Base-by-base conservation (phyloP, 2,113 vertebrate genomes). In the Damaliscus lunatus region DNA sequence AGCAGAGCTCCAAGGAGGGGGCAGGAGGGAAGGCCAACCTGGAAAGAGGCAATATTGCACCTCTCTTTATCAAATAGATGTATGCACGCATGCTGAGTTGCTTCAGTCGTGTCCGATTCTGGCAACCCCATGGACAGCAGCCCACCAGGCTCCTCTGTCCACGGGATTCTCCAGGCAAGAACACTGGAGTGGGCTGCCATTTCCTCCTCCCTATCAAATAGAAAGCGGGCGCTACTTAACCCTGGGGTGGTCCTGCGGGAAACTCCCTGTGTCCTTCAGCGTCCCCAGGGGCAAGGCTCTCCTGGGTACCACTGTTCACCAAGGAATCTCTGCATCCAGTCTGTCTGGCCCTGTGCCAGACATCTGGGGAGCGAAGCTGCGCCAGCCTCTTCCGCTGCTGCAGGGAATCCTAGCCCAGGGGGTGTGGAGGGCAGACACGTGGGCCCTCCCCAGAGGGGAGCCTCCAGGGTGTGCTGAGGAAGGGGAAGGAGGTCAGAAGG, bases 141-240 rank as follows among this genome's bases (percentile, higher is more conserved):
- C 17, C n/a, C 64, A 36, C 9, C 17, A 71, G 17, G 64, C n/a
- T 71, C 64, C n/a, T 36, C 64, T 36, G 64, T 71, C 64, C 64
- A 36, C 1, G 17, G 64, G 64, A 21, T 11, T 71, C 9, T 71
- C 64, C n/a, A 71, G 9, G 64, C 64, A 36, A 36, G 64, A 71
- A 21, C 21, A 36, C 17, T 36, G 64, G 9, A 11, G n/a, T 21
- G 64, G 64, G 64, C n/a, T 71, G 17, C n/a, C n/a, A 21, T 21
- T 21, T 71, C n/a, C n/a, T 71, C 10, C 64, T 71, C n/a, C n/a
- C 64, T 62, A 55, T 9, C 59, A 62, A 29, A 36, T 0, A 40
- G 43, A 36, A 64, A 83, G 90, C 4, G 6, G 57, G 33, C 0
- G 0, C 13, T 7, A 1, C 7, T n/a, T 2, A 25, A 67, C 19